Conservation (phyloP, 1,140 invertebrate species). For the Chrysomallon squamiferum region DNA sequence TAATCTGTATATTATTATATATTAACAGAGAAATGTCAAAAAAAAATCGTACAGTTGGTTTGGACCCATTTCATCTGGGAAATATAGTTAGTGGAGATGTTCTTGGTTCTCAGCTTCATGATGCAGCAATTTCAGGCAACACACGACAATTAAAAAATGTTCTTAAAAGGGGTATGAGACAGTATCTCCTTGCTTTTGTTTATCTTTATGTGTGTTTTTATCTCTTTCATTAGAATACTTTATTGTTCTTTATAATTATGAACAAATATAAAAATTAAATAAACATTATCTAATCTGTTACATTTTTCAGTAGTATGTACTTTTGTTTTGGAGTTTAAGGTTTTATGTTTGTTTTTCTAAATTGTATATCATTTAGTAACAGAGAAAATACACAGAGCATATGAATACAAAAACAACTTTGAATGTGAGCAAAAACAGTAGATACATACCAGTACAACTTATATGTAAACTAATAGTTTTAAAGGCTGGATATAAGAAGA, state of each 20-base stretch:
- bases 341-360: neutral
- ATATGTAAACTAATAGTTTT: too few relatives aligned
- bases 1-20: too few relatives aligned
- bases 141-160: neutral
- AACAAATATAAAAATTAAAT: neutral
- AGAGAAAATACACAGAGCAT: too few relatives aligned
- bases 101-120: neutral
- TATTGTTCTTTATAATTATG: neutral
- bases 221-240: neutral
- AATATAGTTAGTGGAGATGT: neutral
- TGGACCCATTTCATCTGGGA: neutral
- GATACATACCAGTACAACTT: too few relatives aligned
- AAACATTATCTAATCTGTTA: neutral
- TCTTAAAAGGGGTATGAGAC: neutral
- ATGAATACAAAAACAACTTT: too few relatives aligned
- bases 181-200: neutral
- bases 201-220: neutral
- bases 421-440: too few relatives aligned
- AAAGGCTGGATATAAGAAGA: too few relatives aligned
- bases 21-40: too few relatives aligned
- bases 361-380: too few relatives aligned
- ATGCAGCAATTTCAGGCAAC: neutral
- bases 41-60: too few relatives aligned
- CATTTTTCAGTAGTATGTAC: neutral
- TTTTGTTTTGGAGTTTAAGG: neutral